Evolutionary conservation across 2,888 invertebrate genomes (phyloP), one percentile per base, ranked within the genome.

Genomic region (Shargacucullia verbasci): DNA sequence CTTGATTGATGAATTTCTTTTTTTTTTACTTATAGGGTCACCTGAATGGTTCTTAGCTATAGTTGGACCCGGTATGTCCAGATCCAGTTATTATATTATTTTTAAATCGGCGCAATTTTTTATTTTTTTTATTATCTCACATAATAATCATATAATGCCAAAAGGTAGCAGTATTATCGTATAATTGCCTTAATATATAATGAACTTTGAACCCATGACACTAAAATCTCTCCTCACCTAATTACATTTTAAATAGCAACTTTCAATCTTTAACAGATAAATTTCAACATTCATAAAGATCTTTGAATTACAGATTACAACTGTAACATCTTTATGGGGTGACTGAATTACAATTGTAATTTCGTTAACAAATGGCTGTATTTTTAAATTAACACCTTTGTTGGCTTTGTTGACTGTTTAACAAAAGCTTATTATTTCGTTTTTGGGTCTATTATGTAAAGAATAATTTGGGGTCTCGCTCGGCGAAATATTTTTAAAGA

Each of bases 321-420:
- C 44, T 10, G 35, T 70, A 67, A 70, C 59, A 67, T 59, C 67
- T 62, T 59, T 52, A 63, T 20, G 33, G 52, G 60, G 14, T 33
- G 55, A 57, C 63, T 59, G 56, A 59, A 67, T 59, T 59, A 63
- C 45, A 57, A 67, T 55, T 63, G 59, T 67, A 64, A 59, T 63
- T 52, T 54, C 49, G 20, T 57, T 52, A 63, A 67, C 69, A 69
- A 69, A 69, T 65, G 54, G 53, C 20, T 9, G 44, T 65, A 53
- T 69, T 69, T 57, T 65, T 65, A 61, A 69, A 69, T 69, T 69
- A 69, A 69, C 69, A 69, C 69, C 69, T 69, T 69, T 69, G 64
- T 69, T 11, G 35, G 34, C 57, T 44, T 62, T 66, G 66, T 66
- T 40, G 65, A 56, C 64, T 60, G 59, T 59, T 65, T 35, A 47